Evolutionary conservation across 2,797 vertebrate species (phyloP), one percentile per base, ranked within the genome.

Genomic region (Lacerta agilis): DNA sequence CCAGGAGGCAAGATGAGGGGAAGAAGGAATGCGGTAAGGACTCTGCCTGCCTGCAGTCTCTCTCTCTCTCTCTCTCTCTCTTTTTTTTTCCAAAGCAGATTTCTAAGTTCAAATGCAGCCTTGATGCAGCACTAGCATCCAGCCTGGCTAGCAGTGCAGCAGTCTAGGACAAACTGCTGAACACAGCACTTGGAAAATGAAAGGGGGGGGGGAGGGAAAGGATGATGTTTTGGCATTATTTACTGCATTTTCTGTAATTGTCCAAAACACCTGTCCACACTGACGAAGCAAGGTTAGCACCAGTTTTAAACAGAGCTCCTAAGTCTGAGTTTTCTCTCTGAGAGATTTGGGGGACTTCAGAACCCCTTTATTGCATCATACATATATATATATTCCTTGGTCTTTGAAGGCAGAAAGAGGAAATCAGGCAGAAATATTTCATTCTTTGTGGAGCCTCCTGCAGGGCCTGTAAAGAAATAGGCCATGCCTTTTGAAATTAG

Each of bases 11-110:
- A 95, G 93, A 97, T 96, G 95, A 96, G 97, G 96, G 97, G 97
- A 87, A 97, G 95, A 89, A 97, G 97, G 96, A 97, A 96, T 96
- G 97, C 97, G 98, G 98, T 99, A 98, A 98, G 95, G 90, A 83
- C 89, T 89, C 87, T 86, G 67, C 82, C 69, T 92, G 92, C 90
- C 90, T 92, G 95, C 93, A 88, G 90, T 94, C 90, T 90, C 90
- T 27, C 9, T 55, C 9, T 7, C 5, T 45, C 9, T n/a, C 1
- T 18, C 5, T 8, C 5, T 2, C n/a, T n/a, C n/a, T n/a, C n/a
- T 29, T 27, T 3, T 13, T 41, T 8, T 89, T 83, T 61, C 45
- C 58, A 83, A 94, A 96, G 93, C 94, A 87, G 77, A 73, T 84
- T 85, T 8, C 83, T 92, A 97, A 97, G 96, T 97, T 98, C 94